phyloP scores from a whole-genome alignment of 2,797 vertebrate genomes.

The Coregonus sp. region DNA sequence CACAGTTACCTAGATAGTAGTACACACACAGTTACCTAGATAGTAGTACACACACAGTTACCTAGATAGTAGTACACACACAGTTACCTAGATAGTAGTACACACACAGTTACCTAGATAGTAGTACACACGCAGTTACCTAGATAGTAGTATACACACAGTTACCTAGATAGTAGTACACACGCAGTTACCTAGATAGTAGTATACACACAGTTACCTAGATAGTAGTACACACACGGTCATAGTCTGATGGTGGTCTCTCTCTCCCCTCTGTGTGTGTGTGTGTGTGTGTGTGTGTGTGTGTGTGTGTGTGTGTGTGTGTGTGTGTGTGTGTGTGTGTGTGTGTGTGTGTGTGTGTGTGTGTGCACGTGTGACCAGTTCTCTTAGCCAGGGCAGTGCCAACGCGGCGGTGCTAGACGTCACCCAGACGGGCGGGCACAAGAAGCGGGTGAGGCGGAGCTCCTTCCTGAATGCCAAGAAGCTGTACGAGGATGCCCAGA shows the following conservation, averaged over 20 bases:
- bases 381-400: conserved; percentile 95
- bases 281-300: conserved; percentile 5
- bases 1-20: neutral
- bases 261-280: conserved; percentile 37
- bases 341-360: neutral
- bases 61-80: neutral
- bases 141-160: neutral
- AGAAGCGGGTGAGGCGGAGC: conserved; percentile 95
- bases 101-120: neutral
- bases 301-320: too few relatives aligned
- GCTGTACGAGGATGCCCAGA: conserved; percentile 97
- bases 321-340: too few relatives aligned
- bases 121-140: too few relatives aligned
- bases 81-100: too few relatives aligned
- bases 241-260: conserved; percentile 19
- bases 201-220: too few relatives aligned
- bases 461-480: conserved; percentile 99
- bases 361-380: conserved; percentile 75
- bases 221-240: neutral
- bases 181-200: neutral
- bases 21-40: neutral
- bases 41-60: neutral
- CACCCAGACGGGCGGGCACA: conserved; percentile 92
- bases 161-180: too few relatives aligned
- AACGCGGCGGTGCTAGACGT: conserved; percentile 92